These are phyloP conservation scores for Saccopteryx bilineata DNA, from an alignment of 2,113 vertebrate genomes.

Conservation along the genomic window DNA sequence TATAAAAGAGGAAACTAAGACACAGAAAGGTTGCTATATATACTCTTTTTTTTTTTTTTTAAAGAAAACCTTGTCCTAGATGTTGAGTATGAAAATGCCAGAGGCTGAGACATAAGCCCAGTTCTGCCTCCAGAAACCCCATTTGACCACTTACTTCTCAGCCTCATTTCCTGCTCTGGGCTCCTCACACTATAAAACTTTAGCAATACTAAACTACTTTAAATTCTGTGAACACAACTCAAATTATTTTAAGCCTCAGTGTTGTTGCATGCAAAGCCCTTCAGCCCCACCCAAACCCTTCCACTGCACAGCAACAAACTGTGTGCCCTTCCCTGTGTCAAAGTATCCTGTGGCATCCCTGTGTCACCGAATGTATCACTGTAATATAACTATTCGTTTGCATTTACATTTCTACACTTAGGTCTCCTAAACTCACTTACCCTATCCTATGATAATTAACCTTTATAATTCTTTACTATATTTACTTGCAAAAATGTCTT, in stretches of 20 bases:
- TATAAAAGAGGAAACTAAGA: background rate
- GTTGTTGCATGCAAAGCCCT: background rate
- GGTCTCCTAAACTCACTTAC: background rate
- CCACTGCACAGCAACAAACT: no score
- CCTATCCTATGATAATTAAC: background rate
- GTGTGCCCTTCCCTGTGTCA: background rate
- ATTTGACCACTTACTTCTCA: background rate
- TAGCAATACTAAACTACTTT: background rate
- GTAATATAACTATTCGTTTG: background rate
- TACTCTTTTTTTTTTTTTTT: background rate
- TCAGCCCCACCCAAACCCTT: background rate
- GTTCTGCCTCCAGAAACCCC: background rate
- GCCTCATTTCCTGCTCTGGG: background rate
- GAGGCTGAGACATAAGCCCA: background rate
- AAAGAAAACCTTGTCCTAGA: background rate
- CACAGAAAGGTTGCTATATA: background rate
- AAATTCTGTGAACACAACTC: background rate
- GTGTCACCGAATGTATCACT: background rate
- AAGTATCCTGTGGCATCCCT: background rate
- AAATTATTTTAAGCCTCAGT: background rate
- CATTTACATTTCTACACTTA: background rate
- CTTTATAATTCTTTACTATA: background rate
- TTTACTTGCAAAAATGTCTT: conserved; percentile 24
- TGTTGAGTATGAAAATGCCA: no score
- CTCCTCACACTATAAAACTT: background rate